These are phyloP conservation scores for Menidia beryllina DNA, from an alignment of 2,113 vertebrate species.

Conservation along the genomic window DNA sequence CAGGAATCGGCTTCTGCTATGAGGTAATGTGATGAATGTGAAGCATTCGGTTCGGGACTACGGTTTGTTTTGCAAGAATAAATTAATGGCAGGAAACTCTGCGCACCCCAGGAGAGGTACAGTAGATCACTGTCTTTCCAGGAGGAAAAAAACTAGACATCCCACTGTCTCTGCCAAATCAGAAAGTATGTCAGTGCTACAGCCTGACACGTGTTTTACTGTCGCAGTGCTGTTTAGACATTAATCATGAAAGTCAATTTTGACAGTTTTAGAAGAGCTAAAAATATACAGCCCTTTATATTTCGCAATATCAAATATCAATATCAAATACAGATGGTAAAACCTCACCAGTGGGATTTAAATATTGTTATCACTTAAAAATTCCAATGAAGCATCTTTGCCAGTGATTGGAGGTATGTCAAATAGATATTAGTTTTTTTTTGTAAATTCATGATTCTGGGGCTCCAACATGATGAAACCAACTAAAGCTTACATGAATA, in stretches of 20 bases:
- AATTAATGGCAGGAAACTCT: slow-evolving; percentile 52
- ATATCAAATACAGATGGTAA: slow-evolving; percentile 1
- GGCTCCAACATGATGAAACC: background rate
- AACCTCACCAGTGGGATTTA: too few relatives aligned
- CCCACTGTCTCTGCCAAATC: slow-evolving; percentile 25
- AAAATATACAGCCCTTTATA: slow-evolving; percentile 3
- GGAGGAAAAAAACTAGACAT: slow-evolving; percentile 29
- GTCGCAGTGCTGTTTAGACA: slow-evolving; percentile 7
- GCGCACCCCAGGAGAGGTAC: slow-evolving; percentile 30
- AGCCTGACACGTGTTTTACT: slow-evolving; percentile 43
- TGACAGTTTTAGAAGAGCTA: slow-evolving; percentile 5
- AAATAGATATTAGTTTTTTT: background rate
- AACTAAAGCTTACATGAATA: too few relatives aligned
- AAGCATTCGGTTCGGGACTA: slow-evolving; percentile 42
- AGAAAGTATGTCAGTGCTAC: slow-evolving; percentile 23
- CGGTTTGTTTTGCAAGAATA: slow-evolving; percentile 43
- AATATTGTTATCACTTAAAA: too few relatives aligned
- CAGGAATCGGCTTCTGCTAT: slow-evolving; percentile 43
- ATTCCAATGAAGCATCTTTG: background rate
- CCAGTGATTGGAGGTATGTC: background rate
- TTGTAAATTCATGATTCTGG: background rate
- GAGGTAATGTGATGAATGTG: slow-evolving; percentile 75
- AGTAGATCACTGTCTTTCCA: slow-evolving; percentile 45
- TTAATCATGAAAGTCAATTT: slow-evolving; percentile 14
- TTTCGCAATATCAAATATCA: slow-evolving; percentile 5